Conservation (phyloP, 2,797 vertebrate genomes). For the Sternarchorhynchus goeldii region DNA sequence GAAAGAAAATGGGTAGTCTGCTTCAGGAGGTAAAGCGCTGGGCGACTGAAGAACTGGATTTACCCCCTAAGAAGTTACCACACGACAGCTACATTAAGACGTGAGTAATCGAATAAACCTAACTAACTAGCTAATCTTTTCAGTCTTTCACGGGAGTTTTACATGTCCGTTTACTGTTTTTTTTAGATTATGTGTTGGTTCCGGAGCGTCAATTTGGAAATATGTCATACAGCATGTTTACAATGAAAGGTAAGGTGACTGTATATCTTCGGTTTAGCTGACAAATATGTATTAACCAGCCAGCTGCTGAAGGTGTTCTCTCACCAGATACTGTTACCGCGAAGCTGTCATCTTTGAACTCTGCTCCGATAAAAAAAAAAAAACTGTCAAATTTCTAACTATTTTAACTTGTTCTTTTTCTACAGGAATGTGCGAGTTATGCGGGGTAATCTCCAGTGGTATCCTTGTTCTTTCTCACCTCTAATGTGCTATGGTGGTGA, state of each 20-base stretch:
- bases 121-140: too few relatives aligned
- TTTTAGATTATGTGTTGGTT: conserved; percentile 77
- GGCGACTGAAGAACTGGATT: conserved; percentile 75
- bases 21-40: conserved; percentile 74
- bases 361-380: neutral
- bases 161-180: conserved; percentile 3
- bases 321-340: too few relatives aligned
- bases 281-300: too few relatives aligned
- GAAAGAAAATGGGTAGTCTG: conserved; percentile 58
- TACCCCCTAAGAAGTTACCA: conserved; percentile 70
- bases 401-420: conserved; percentile 4
- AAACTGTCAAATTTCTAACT: neutral
- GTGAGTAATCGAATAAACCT: conserved; percentile 57
- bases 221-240: conserved; percentile 76
- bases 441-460: conserved; percentile 79
- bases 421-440: conserved; percentile 74
- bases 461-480: conserved; percentile 65
- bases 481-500: neutral
- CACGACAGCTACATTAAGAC: conserved; percentile 75
- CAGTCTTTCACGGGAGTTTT: too few relatives aligned
- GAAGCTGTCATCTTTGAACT: too few relatives aligned
- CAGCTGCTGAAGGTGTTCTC: too few relatives aligned
- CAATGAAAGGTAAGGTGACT: conserved; percentile 72
- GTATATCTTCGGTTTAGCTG: too few relatives aligned
- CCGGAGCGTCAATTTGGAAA: conserved; percentile 79